Evolutionary conservation across 2,113 vertebrate species (phyloP).

Genomic region (Sphaerodactylus townsendi): DNA sequence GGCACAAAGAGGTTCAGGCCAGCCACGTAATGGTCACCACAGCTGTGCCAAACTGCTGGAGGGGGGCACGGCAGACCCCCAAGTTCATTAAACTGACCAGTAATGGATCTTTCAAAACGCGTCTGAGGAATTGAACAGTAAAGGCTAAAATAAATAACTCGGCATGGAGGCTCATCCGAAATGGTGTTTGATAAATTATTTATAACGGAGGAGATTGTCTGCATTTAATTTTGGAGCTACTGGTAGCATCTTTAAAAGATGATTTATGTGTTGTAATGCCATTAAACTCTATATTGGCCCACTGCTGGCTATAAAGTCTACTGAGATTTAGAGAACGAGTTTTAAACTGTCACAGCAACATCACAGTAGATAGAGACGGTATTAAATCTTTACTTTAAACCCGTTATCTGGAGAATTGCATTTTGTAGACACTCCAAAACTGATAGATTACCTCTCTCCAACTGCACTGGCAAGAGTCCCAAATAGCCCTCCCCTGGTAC

Average conservation of each 20-base stretch:
- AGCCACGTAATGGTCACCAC: conserved; percentile 89
- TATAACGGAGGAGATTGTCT: conserved; percentile 93
- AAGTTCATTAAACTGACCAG: conserved; percentile 93
- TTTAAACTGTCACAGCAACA: conserved; percentile 93
- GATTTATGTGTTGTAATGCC: conserved; percentile 97
- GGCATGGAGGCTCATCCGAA: conserved; percentile 81
- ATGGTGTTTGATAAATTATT: conserved; percentile 98
- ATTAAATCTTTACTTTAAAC: conserved; percentile 92
- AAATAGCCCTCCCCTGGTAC: conserved; percentile 57
- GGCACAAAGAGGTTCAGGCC: conserved; percentile 74
- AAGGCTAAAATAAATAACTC: conserved; percentile 93
- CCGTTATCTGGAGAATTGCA: conserved; percentile 88
- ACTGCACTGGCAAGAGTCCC: conserved; percentile 58
- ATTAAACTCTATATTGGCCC: conserved; percentile 95
- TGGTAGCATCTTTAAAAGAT: conserved; percentile 96
- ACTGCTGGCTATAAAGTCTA: conserved; percentile 89
- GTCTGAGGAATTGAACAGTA: conserved; percentile 88
- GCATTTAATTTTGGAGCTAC: conserved; percentile 97
- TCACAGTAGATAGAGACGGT: conserved; percentile 82
- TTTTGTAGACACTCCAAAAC: conserved; percentile 88
- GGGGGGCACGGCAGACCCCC: conserved; percentile 75
- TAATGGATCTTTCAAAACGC: conserved; percentile 85
- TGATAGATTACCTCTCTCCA: conserved; percentile 84
- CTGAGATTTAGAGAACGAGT: conserved; percentile 92
- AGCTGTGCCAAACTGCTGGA: conserved; percentile 80